Evolutionary conservation across 2,888 invertebrate species (phyloP), one percentile per base, ranked within the genome.

Genomic region (Nomada hirtipes): DNA sequence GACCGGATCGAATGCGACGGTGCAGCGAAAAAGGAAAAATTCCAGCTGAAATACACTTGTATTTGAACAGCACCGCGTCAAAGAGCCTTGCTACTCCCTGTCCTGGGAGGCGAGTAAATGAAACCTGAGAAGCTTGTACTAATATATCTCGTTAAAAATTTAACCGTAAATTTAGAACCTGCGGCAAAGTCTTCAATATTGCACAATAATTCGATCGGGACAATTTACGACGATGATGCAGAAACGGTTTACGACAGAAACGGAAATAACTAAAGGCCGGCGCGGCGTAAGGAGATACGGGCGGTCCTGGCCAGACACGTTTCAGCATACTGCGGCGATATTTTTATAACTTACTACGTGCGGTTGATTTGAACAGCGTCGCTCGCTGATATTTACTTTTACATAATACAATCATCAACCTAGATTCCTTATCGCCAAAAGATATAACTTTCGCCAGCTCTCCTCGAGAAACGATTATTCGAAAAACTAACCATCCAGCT

Each of bases 1-100:
- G 26, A 42, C 55, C 29, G 20, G 47, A 55, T 63, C 55, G 60
- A 57, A 26, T 18, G 36, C 53, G 67, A 63, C 50, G 10, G 42
- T 9, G 23, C 59, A 15, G 44, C 0, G 23, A 26, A 44, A 55
- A 57, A n/a, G 44, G 63, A 63, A 47, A 47, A 11, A 76, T 61
- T 36, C 47, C 47, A 57, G 63, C 36, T 29, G 36, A 63, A 53
- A 75, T 13, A 3, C 52, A 2, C n/a, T 13, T 29, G 9, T 55
- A 18, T 23, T 4, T 23, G 18, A 23, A 69, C 29, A 3, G 0
- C 4, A 18, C n/a, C 23, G n/a, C 15, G 42, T 13, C 1, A 44
- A 11, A 23, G 20, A 15, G n/a, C 36, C 36, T 9, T 7, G 36
- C 36, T 1, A 67, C 47, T 50, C 15, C 47, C 4, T 7, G 36